phyloP scores from a whole-genome alignment of 2,797 vertebrate genomes.

The Sebastes iracundus region DNA sequence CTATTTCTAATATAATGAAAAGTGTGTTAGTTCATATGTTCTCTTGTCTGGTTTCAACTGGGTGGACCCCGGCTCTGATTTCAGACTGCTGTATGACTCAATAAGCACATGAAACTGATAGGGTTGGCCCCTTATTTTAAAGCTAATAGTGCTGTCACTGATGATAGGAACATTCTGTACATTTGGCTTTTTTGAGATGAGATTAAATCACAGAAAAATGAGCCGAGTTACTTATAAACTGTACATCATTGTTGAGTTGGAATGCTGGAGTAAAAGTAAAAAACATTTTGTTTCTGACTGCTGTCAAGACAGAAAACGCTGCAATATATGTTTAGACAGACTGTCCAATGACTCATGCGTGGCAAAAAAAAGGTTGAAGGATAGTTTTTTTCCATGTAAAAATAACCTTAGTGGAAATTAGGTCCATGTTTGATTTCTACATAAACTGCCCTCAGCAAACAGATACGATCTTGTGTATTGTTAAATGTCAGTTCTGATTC shows the following conservation, averaged over 20 bases:
- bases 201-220: not conserved
- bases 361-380: not conserved
- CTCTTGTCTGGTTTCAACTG: constrained; percentile 11
- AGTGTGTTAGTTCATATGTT: constrained; percentile 1
- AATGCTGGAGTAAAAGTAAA: not conserved
- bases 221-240: not conserved
- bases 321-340: not conserved
- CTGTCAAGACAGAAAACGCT: not conserved
- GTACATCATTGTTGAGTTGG: not conserved
- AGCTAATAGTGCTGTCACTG: not conserved
- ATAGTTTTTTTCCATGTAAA: not conserved
- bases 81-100: constrained; percentile 46
- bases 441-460: not conserved
- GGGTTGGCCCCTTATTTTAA: not conserved
- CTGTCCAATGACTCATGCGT: constrained; percentile 19
- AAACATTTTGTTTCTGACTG: not conserved
- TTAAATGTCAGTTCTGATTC: not conserved
- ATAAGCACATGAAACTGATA: constrained; percentile 46
- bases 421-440: not conserved
- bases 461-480: not conserved
- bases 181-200: constrained; percentile 1
- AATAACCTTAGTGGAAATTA: not conserved
- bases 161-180: constrained; percentile 14
- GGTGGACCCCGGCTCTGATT: constrained; percentile 45
- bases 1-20: not conserved